Conservation (phyloP, 2,113 vertebrate species). For the Nothoprocta perdicaria region DNA sequence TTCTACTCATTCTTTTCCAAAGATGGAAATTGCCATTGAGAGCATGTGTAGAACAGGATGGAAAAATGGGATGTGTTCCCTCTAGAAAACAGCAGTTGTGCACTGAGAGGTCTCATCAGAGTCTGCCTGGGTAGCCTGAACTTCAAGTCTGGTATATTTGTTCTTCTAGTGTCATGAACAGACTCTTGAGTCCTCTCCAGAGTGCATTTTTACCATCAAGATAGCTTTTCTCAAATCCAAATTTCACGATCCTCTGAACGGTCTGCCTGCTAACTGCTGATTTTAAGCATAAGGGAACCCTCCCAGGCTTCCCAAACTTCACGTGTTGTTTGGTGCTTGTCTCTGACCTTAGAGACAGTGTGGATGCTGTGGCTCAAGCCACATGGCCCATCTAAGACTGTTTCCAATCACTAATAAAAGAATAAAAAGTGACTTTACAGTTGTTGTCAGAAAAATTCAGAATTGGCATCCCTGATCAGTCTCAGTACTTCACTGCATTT, state of each 20-base stretch:
- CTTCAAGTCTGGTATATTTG: not conserved
- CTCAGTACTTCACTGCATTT: not conserved
- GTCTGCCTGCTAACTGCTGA: not conserved
- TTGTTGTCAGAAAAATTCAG: not conserved
- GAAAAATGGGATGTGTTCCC: not conserved
- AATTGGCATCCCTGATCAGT: too few species aligned
- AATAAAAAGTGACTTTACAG: not conserved
- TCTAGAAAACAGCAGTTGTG: not conserved
- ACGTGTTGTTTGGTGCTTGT: not conserved
- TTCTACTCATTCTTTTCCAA: not conserved
- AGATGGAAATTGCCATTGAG: not conserved
- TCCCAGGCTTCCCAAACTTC: not conserved
- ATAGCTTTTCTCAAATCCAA: not conserved
- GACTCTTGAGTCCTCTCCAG: not conserved
- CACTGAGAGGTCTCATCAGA: not conserved
- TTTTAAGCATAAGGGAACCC: not conserved
- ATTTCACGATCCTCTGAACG: not conserved
- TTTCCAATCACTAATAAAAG: not conserved
- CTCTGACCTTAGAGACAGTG: not conserved
- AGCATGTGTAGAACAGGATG: not conserved
- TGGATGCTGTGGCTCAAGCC: rapidly evolving
- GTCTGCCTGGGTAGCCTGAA: not conserved
- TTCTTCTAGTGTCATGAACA: not conserved
- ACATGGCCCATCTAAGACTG: not conserved
- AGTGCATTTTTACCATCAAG: rapidly evolving